Evolutionary conservation across 2,113 vertebrate genomes (phyloP).

Genomic region (Oenanthe melanoleuca): DNA sequence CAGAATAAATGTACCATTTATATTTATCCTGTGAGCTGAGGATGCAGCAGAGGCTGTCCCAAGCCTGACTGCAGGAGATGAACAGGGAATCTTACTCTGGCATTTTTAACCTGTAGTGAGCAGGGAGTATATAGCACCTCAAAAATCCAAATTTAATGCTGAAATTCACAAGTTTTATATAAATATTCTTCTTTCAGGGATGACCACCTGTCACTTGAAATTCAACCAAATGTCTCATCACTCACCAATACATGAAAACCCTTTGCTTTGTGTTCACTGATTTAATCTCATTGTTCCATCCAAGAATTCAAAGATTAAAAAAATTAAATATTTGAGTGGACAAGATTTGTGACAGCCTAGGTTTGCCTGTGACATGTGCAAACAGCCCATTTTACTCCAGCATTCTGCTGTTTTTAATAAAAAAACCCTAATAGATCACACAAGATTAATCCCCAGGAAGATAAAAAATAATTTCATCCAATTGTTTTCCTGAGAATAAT

Average conservation of each 20-base stretch:
- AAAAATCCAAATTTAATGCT: not conserved
- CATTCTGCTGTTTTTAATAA: not conserved
- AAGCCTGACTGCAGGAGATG: not conserved
- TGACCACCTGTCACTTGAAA: not conserved
- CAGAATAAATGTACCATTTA: not conserved
- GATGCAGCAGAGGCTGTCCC: not conserved
- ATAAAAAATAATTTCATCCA: not conserved
- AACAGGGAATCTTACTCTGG: rapidly evolving
- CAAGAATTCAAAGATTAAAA: conserved; percentile 1
- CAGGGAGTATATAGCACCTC: not conserved
- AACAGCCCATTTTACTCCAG: not conserved
- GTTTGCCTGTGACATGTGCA: not conserved
- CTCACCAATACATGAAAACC: not conserved
- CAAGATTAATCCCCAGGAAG: not conserved
- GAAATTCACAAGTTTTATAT: not conserved
- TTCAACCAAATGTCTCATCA: not conserved
- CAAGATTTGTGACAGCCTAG: not conserved
- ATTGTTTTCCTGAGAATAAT: not conserved
- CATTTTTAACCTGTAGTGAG: not conserved
- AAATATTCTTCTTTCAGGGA: not conserved
- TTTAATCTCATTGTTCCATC: not conserved
- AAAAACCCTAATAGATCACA: not conserved
- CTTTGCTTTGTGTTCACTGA: not conserved
- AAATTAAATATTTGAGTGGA: not conserved
- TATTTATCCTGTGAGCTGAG: not conserved